These are phyloP conservation scores for Strigamia transsilvanica DNA, from an alignment of 2,888 invertebrate species.

Conservation along the genomic window DNA sequence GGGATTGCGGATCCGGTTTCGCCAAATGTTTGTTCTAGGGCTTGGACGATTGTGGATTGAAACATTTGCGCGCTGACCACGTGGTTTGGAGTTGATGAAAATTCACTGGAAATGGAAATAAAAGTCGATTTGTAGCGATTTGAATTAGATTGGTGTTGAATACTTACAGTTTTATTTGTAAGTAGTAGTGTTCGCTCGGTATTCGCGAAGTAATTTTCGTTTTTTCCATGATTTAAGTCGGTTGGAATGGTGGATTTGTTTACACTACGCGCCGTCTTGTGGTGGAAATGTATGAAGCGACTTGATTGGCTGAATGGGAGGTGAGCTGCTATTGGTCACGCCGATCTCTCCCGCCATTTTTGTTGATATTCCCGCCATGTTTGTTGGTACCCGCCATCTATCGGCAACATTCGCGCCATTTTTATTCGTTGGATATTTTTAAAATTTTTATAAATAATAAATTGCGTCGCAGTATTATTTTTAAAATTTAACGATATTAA, in stretches of 20 bases:
- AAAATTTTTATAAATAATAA: too few relatives aligned
- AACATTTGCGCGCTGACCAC: neutral
- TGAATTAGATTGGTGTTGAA: neutral
- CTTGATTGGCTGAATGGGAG: too few relatives aligned
- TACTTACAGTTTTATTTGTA: slow-evolving; percentile 22
- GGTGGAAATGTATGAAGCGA: too few relatives aligned
- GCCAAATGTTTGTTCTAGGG: neutral
- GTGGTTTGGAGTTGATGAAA: neutral
- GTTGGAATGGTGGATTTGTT: neutral
- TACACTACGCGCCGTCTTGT: neutral
- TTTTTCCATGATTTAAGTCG: too few relatives aligned
- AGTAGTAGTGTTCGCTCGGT: neutral
- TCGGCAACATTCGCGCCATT: neutral
- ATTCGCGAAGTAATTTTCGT: neutral
- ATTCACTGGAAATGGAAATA: neutral
- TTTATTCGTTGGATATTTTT: too few relatives aligned
- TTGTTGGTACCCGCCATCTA: neutral
- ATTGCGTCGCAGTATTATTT: too few relatives aligned
- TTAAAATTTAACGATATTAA: too few relatives aligned
- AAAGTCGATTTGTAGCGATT: too few relatives aligned
- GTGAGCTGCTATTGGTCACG: too few relatives aligned
- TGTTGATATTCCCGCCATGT: too few relatives aligned
- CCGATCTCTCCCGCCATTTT: too few relatives aligned
- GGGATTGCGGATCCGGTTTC: neutral
- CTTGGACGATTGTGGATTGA: neutral